Conservation (phyloP, 2,888 invertebrate species). For the Machimus rusticus region DNA sequence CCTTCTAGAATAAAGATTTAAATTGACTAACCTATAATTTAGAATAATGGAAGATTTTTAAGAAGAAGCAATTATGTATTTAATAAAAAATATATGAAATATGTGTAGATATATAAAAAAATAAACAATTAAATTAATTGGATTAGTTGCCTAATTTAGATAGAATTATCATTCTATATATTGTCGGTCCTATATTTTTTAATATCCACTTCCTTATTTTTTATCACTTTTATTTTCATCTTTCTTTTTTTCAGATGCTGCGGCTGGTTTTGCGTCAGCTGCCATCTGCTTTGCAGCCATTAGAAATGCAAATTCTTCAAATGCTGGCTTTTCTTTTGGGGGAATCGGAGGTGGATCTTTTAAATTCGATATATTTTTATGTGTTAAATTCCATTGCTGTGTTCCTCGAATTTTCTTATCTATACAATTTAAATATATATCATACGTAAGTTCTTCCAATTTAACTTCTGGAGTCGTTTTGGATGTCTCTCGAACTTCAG, state of each 20-base stretch:
- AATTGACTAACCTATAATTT: neutral
- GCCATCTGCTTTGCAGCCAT: neutral
- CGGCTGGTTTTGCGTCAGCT: neutral
- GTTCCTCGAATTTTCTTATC: constrained; percentile 72
- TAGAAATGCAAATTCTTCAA: neutral
- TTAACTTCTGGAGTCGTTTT: constrained; percentile 78
- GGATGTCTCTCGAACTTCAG: constrained; percentile 77
- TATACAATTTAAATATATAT: constrained; percentile 74
- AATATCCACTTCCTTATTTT: neutral
- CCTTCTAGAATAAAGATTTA: neutral
- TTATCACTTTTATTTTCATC: neutral
- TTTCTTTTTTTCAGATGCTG: neutral
- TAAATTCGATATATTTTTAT: constrained; percentile 48
- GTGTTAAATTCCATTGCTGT: constrained; percentile 45
- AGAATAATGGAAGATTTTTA: neutral
- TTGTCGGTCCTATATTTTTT: neutral
- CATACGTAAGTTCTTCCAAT: constrained; percentile 75
- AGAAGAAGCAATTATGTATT: neutral
- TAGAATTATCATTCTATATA: neutral
- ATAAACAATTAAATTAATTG: neutral
- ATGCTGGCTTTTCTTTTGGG: neutral
- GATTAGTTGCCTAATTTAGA: neutral
- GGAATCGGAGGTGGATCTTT: neutral
- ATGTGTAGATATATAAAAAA: neutral
- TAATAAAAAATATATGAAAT: neutral